Base-by-base conservation (phyloP, 2,113 vertebrate species). In the Herpailurus yagouaroundi region DNA sequence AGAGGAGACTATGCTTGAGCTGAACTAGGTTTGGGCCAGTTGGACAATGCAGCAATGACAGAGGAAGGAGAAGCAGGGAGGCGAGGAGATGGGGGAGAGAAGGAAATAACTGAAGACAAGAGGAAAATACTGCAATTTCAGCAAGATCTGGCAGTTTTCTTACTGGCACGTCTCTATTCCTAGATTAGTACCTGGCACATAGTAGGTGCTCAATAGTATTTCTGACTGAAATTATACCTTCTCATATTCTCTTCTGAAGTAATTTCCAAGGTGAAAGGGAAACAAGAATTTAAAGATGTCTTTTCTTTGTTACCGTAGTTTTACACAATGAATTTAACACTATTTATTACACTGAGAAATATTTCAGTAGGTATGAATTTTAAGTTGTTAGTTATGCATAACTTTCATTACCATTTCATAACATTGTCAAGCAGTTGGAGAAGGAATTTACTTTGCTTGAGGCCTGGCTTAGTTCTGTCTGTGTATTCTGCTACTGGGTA, bases 321-420 rank as follows among this genome's bases (percentile, higher is more conserved):
- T 93, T 80, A 73, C 12, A 86, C 4, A 74, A 80, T 76, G 41
- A 71, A 83, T 80, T 84, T 80, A 76, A 81, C 38, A 45, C 29
- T 69, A 66, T 80, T 85, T 97, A 64, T 91, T 74, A 81, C 12
- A 71, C 7, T 64, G 14, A 45, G 36, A 91, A 76, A 60, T 94
- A 95, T 83, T 94, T 94, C 38, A 81, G 41, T 60, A 60, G 66
- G 27, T 81, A 82, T 82, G 69, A 64, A 90, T 97, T 89, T 91
- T 95, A 94, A 71, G n/a, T 36, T 82, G 10, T 55, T 97, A 45
- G 29, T 52, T 95, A 90, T 92, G 79, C 36, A 57, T 76, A 84
- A 76, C 55, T 90, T 91, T 96, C 73, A 89, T 91, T 95, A 95
- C 64, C 88, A 77, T 97, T 96, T 95, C 74, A 71, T 76, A 95